These are phyloP conservation scores for Poecile atricapillus DNA, from an alignment of 2,113 vertebrate species.

Conservation along the genomic window DNA sequence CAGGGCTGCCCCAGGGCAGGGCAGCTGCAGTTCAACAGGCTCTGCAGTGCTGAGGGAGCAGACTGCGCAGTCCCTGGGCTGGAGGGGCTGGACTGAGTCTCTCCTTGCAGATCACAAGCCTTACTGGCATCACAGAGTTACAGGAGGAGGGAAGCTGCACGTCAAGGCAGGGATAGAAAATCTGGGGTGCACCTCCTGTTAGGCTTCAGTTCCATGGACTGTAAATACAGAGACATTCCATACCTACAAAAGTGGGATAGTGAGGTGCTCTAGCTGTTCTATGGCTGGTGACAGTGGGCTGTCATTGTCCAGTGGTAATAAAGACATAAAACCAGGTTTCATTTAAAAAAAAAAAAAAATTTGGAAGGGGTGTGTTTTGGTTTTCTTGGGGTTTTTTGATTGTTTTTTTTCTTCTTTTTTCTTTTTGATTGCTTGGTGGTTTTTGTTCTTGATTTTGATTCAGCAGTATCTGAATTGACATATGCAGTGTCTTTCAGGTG, in stretches of 20 bases:
- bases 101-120: background rate
- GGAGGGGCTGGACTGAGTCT: background rate
- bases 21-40: fast-evolving
- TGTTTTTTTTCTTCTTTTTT: background rate
- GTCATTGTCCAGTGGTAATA: background rate
- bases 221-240: background rate
- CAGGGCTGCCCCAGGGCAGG: background rate
- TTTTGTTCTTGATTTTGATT: background rate
- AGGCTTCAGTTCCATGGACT: background rate
- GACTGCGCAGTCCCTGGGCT: background rate
- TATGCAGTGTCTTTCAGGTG: background rate
- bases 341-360: background rate
- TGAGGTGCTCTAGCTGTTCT: background rate
- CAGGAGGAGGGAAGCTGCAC: background rate
- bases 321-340: background rate
- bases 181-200: background rate
- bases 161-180: fast-evolving
- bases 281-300: background rate
- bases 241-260: background rate
- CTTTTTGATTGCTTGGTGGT: background rate
- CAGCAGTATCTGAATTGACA: background rate
- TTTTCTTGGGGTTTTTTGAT: background rate
- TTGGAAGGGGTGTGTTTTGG: fast-evolving
- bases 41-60: background rate
- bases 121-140: background rate